A percentile compares a stretch with the other conserved stretches of the same genome.
phyloP scores from a whole-genome alignment of 2,797 vertebrate species.

The Microctenopoma steveboyesi region DNA sequence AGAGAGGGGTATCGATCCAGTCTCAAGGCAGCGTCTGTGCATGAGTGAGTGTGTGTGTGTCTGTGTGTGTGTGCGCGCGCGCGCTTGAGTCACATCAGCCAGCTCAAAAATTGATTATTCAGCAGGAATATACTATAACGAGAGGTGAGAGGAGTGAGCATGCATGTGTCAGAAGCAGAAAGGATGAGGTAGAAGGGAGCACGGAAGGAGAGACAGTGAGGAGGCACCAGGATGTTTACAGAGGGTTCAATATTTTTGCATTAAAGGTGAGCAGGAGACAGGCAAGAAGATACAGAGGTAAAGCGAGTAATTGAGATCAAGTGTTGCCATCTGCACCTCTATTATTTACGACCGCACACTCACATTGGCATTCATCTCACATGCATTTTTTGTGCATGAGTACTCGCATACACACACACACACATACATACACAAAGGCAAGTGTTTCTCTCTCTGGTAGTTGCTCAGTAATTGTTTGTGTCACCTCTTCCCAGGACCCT shows the following conservation, averaged over 20 bases:
- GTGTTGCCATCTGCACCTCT: conserved; percentile 63
- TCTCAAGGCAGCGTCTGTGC: conserved; percentile 83
- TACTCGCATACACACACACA: conserved; percentile 27
- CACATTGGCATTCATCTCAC: conserved; percentile 55
- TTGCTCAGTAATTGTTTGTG: conserved; percentile 83
- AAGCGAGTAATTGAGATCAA: conserved; percentile 71
- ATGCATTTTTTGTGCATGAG: conserved; percentile 41
- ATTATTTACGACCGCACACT: conserved; percentile 63
- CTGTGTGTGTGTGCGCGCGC: conserved; percentile 46
- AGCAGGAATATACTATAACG: conserved; percentile 82
- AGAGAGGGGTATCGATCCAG: conserved; percentile 85
- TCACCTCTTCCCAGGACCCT: conserved; percentile 79
- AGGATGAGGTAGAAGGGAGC: conserved; percentile 62
- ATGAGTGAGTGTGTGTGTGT: conserved; percentile 52
- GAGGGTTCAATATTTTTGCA: conserved; percentile 55
- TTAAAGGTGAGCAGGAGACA: conserved; percentile 61
- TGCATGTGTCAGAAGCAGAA: conserved; percentile 76
- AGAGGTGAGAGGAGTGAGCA: conserved; percentile 76
- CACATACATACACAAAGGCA: conserved; percentile 47
- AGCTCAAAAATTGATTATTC: conserved; percentile 84
- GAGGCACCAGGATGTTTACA: conserved; percentile 65
- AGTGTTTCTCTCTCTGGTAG: conserved; percentile 76
- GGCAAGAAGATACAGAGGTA: conserved; percentile 47
- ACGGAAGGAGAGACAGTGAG: conserved; percentile 51
- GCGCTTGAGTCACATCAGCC: conserved; percentile 78